A percentile compares a stretch with the other conserved stretches of the same genome.
Conservation (phyloP, 2,888 invertebrate species). For the Drosophila kuntzei region DNA sequence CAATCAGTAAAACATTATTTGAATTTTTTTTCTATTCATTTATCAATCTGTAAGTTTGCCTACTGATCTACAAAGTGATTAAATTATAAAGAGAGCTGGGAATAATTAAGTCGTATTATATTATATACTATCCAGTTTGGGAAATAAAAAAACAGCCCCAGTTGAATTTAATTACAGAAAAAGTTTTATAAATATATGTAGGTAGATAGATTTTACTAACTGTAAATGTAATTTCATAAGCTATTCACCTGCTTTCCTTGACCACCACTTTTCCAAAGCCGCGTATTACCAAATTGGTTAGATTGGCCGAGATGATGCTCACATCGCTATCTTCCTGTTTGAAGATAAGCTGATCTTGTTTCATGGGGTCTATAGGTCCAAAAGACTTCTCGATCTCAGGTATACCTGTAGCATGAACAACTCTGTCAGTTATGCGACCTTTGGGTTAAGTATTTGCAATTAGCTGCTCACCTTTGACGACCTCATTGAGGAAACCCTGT, state of each 20-base stretch:
- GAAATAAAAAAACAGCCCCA: not conserved
- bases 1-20: not conserved
- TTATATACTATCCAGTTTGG: not conserved
- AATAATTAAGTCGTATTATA: not conserved
- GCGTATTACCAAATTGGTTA: conserved; percentile 88
- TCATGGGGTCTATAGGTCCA: conserved; percentile 89
- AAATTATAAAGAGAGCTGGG: not conserved
- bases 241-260: conserved; percentile 88
- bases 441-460: not conserved
- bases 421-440: conserved; percentile 5
- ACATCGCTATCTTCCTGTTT: conserved; percentile 90
- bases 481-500: conserved; percentile 87
- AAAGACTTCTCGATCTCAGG: conserved; percentile 85
- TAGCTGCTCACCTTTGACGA: conserved; percentile 84
- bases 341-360: conserved; percentile 88
- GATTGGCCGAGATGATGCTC: conserved; percentile 88
- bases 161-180: not conserved
- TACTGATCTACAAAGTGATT: not conserved
- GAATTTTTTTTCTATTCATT: not conserved
- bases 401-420: conserved; percentile 47
- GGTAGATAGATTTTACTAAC: not conserved
- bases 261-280: conserved; percentile 89
- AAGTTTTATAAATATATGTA: not conserved
- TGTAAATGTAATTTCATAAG: not conserved
- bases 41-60: not conserved